Evolutionary conservation across 1,140 invertebrate species (phyloP).

Genomic region (Meloidogyne hapla): DNA sequence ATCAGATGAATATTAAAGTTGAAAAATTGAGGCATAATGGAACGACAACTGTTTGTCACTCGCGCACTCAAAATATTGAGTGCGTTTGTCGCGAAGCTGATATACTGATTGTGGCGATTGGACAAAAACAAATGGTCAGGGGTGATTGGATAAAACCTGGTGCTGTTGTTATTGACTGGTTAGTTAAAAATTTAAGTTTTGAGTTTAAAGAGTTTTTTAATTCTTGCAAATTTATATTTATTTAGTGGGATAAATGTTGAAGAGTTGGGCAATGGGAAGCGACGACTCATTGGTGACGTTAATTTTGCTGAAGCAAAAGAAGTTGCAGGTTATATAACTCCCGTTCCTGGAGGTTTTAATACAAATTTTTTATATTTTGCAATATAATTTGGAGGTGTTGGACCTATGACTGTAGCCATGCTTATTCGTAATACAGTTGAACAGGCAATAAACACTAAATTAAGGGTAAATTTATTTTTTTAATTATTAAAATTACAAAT

Average conservation of each 20-base stretch:
- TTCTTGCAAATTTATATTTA: neutral
- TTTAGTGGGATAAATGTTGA: constrained; percentile 85
- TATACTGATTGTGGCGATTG: constrained; percentile 93
- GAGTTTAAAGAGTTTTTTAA: neutral
- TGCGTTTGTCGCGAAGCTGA: constrained; percentile 72
- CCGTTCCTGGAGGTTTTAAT: constrained; percentile 94
- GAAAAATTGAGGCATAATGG: constrained; percentile 66
- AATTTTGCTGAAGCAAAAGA: constrained; percentile 77
- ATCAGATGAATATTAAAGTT: neutral
- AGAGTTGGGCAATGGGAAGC: constrained; percentile 71
- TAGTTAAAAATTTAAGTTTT: neutral
- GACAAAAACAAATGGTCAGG: constrained; percentile 84
- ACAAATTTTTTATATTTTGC: constrained; percentile 83
- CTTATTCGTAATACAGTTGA: constrained; percentile 89
- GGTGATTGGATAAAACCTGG: constrained; percentile 95
- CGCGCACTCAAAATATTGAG: constrained; percentile 72
- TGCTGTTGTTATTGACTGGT: constrained; percentile 95
- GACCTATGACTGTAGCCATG: constrained; percentile 98
- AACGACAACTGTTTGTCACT: constrained; percentile 77
- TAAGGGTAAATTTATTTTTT: constrained; percentile 19
- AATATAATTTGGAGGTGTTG: constrained; percentile 79
- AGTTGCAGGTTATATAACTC: constrained; percentile 85
- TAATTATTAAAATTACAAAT: neutral
- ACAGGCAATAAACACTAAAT: constrained; percentile 44
- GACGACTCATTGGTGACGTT: constrained; percentile 85